These are phyloP conservation scores for Alouatta palliata DNA, from an alignment of 2,113 vertebrate species.

Conservation along the genomic window DNA sequence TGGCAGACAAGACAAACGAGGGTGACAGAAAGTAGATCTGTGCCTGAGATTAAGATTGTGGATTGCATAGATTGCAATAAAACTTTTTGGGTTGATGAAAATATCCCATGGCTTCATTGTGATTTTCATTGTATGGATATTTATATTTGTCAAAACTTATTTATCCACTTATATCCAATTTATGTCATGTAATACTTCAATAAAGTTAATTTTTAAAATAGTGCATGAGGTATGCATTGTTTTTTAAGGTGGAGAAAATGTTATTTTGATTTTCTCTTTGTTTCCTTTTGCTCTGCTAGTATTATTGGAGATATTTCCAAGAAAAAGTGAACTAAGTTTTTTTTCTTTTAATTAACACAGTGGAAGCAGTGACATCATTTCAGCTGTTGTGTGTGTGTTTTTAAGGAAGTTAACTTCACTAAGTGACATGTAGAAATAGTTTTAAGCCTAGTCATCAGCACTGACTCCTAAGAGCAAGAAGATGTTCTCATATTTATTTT, in stretches of 20 bases:
- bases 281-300: slow-evolving; percentile 21
- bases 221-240: not conserved
- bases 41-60: not conserved
- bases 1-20: not conserved
- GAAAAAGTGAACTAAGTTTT: slow-evolving; percentile 3
- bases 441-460: slow-evolving; percentile 45
- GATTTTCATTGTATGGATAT: not conserved
- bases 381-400: slow-evolving; percentile 42
- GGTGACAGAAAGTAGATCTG: not conserved
- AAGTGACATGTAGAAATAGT: slow-evolving; percentile 10
- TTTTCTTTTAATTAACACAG: slow-evolving; percentile 26
- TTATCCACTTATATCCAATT: not conserved
- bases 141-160: not conserved
- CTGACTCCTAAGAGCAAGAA: slow-evolving; percentile 26
- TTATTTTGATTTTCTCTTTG: not conserved
- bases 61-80: not conserved
- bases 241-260: slow-evolving; percentile 4
- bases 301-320: slow-evolving; percentile 37
- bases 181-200: not conserved
- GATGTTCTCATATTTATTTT: slow-evolving; percentile 50
- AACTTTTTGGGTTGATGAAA: not conserved
- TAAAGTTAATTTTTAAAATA: not conserved
- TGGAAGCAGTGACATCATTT: slow-evolving; percentile 65
- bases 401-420: slow-evolving; percentile 57
- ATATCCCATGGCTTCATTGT: not conserved